A percentile compares a stretch with the other conserved stretches of the same genome.
Conservation (phyloP, 2,797 vertebrate genomes). For the Phataginus tetradactyla region DNA sequence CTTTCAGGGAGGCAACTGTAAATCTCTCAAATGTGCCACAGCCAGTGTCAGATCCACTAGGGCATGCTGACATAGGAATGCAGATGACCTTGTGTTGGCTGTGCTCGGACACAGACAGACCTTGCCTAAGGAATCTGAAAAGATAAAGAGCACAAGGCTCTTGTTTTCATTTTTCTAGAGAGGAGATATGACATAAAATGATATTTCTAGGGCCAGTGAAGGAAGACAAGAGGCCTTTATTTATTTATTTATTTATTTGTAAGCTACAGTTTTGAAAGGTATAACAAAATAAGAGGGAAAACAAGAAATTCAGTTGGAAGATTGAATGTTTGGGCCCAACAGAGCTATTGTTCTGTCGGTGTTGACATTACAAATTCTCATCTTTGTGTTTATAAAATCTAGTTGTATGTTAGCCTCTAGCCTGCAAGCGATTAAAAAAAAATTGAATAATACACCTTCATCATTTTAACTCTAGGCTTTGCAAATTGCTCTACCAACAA, state of each 20-base stretch:
- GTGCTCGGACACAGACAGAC: background rate
- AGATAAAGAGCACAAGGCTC: background rate
- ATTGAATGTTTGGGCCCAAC: constrained; percentile 45
- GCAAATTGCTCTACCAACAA: constrained; percentile 47
- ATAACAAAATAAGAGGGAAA: constrained; percentile 37
- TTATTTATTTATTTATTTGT: background rate
- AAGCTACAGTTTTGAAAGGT: background rate
- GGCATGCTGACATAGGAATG: background rate
- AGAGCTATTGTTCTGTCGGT: constrained; percentile 66
- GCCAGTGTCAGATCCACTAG: background rate
- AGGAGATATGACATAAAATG: constrained; percentile 42
- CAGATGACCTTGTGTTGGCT: background rate
- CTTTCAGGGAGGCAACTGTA: background rate
- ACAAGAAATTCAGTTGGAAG: constrained; percentile 66
- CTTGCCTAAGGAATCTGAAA: background rate
- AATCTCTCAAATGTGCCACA: background rate
- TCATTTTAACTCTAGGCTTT: constrained; percentile 62
- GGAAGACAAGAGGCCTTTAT: background rate
- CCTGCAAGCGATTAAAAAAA: constrained; percentile 59
- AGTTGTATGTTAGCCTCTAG: constrained; percentile 53
- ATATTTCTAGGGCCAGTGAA: constrained; percentile 30
- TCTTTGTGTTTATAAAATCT: constrained; percentile 69
- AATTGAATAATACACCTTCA: constrained; percentile 52
- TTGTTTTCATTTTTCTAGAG: constrained; percentile 51
- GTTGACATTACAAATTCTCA: constrained; percentile 62